A percentile compares a stretch with the other conserved stretches of the same genome.
Conservation (phyloP, 1,140 invertebrate species). For the Drosophila fuyamai region DNA sequence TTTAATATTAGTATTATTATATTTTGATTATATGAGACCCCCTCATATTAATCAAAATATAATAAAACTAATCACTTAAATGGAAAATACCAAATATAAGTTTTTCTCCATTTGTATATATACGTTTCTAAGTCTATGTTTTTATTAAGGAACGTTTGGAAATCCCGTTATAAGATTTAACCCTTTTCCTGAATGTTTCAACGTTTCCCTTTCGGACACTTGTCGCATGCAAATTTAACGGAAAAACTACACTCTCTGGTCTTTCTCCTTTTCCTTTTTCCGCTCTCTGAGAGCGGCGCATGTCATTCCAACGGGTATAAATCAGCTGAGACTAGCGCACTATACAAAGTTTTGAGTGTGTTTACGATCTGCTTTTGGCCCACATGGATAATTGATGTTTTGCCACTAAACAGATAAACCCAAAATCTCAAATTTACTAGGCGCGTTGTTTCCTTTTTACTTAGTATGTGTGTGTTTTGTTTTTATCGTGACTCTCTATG, state of each 20-base stretch:
- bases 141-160: too few species aligned
- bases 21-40: too few species aligned
- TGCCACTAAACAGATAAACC: conserved; percentile 43
- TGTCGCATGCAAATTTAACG: conserved; percentile 66
- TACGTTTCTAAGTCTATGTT: too few species aligned
- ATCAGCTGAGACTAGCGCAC: conserved; percentile 54
- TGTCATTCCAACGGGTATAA: conserved; percentile 46
- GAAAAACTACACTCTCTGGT: not conserved
- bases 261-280: not conserved
- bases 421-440: conserved; percentile 31
- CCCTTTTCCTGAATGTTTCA: not conserved
- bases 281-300: conserved; percentile 27
- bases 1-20: too few species aligned
- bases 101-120: too few species aligned
- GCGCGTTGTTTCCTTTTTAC: conserved; percentile 16
- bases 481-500: conserved; percentile 3
- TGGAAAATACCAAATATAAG: too few species aligned
- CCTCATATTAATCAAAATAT: too few species aligned
- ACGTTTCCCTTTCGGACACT: conserved; percentile 48
- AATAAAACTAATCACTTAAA: too few species aligned
- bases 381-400: conserved; percentile 60
- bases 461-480: conserved; percentile 6
- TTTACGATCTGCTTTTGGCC: conserved; percentile 46
- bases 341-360: conserved; percentile 42
- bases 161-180: not conserved